Evolutionary conservation across 2,797 vertebrate species (phyloP), one percentile per base, ranked within the genome.

Genomic region (Tinamus major): DNA sequence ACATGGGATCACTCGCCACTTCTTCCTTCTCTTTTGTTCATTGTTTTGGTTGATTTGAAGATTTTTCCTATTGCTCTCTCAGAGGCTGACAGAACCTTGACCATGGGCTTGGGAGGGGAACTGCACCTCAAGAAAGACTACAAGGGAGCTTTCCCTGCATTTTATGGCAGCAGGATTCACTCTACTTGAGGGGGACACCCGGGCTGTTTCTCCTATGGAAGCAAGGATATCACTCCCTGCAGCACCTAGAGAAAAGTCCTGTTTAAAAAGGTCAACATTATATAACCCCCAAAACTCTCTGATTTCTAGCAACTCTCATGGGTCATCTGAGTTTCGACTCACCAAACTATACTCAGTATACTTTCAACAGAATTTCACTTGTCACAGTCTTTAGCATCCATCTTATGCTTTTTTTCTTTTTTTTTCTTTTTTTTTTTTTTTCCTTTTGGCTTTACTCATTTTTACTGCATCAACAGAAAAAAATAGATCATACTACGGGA

Each of bases 91-190:
- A 61, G 10, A 17, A 87, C 31, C 21, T 82, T 77, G 26, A 68
- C 42, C 33, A 89, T 21, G 26, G 11, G 10, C 7, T 76, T 61
- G 16, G 2, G 2, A 72, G 24, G 3, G 77, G 46, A 79, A 5
- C 10, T 0, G 0, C 1, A 0, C 7, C 0, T 2, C 78, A 11
- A 63, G n/a, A 55, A 56, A 31, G 37, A 46, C 29, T 15, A 16
- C 69, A 78, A 78, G 20, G 23, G 15, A 67, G 26, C 4, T 82
- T 88, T 37, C 51, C 58, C n/a, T 41, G 10, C 23, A 35, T 64
- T 67, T 56, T 48, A 13, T 14, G 27, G 44, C 48, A 63, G 8
- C 5, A 53, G n/a, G n/a, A 64, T 2, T 15, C 8, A 6, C 15
- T 23, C 26, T 31, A 24, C 55, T 65, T 59, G 55, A 80, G 29